Percentiles rank a stretch among this genome's conserved stretches.
Evolutionary conservation across 2,113 vertebrate genomes (phyloP).

Genomic region (Crocuta crocuta): DNA sequence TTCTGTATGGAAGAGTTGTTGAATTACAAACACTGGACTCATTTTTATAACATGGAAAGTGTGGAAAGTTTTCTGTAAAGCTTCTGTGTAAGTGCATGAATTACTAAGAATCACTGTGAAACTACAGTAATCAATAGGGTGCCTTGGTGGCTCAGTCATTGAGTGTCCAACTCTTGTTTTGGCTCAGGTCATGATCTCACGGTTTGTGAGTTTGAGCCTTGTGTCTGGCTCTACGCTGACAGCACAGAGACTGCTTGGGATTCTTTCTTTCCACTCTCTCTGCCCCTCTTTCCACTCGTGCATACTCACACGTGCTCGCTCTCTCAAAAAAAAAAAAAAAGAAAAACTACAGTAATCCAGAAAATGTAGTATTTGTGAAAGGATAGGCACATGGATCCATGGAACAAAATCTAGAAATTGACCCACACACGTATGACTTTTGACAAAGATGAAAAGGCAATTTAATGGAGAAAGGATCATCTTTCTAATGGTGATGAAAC

Average conservation of each 20-base stretch:
- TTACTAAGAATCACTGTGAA: background rate
- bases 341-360: background rate
- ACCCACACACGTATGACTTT: background rate
- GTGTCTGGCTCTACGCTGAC: too few relatives aligned
- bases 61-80: background rate
- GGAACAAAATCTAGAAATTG: background rate
- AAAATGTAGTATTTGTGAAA: background rate
- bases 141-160: too few relatives aligned
- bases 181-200: too few relatives aligned
- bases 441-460: background rate
- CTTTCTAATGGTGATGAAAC: background rate
- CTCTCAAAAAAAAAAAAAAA: too few relatives aligned
- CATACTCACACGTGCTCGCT: too few relatives aligned
- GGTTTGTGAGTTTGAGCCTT: too few relatives aligned
- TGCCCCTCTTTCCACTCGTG: too few relatives aligned
- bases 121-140: background rate
- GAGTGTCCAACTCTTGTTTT: too few relatives aligned
- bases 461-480: background rate
- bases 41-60: background rate
- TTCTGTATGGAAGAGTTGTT: background rate
- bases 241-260: too few relatives aligned
- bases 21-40: background rate
- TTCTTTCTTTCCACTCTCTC: too few relatives aligned
- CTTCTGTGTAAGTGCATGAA: background rate
- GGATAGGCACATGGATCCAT: background rate